These are phyloP conservation scores for Stichopus horrens DNA, from an alignment of 53 echinoderm and acorn worm genomes.

Conservation along the genomic window DNA sequence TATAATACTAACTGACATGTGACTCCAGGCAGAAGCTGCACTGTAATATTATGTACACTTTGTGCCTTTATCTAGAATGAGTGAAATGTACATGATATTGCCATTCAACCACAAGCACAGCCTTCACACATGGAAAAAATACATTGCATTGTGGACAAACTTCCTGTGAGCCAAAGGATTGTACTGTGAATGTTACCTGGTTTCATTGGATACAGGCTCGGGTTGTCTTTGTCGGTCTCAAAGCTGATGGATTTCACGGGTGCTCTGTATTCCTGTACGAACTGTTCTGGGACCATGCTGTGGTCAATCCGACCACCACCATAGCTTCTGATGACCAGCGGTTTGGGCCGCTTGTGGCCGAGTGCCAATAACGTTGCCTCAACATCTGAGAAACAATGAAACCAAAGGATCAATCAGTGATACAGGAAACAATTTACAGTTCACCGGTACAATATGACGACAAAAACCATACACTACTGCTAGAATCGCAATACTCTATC, in stretches of 20 bases:
- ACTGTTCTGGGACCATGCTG: constrained; percentile 13
- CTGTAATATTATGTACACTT: not conserved
- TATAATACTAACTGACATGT: no score
- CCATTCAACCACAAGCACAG: not conserved
- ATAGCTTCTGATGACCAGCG: constrained; percentile 18
- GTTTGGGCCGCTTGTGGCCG: not conserved
- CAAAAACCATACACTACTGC: no score
- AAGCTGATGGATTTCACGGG: constrained; percentile 40
- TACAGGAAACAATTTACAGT: no score
- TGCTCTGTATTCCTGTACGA: not conserved
- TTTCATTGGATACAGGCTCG: not conserved
- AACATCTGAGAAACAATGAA: constrained; percentile 1
- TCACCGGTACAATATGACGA: no score
- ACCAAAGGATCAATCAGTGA: no score
- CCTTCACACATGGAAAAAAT: not conserved
- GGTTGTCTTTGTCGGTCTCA: not conserved
- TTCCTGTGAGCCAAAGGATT: not conserved
- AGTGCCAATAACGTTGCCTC: constrained; percentile 25
- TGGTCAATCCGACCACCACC: not conserved
- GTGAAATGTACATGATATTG: not conserved
- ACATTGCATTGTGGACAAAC: not conserved
- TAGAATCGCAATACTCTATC: no score
- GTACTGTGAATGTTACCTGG: not conserved
- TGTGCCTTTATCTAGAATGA: no score
- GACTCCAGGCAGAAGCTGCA: no score